Evolutionary conservation across 2,797 vertebrate species (phyloP), one percentile per base, ranked within the genome.

Genomic region (Hypotaenidia philippensis): DNA sequence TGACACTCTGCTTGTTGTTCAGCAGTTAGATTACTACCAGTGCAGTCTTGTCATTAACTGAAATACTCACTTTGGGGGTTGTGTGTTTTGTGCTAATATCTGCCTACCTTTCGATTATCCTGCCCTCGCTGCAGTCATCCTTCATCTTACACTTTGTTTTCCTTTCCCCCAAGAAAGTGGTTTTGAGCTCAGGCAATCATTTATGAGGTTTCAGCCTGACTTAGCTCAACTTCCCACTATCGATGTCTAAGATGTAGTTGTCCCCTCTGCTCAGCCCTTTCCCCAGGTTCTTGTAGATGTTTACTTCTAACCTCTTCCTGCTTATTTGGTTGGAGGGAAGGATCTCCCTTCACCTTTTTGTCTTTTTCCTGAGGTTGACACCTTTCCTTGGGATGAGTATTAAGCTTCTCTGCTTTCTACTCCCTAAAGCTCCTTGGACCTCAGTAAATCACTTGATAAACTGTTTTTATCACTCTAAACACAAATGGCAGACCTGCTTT

Each of bases 401-500:
- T 14, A 32, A 64, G 4, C 5, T 65, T 63, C 7, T 64, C 10
- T 72, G 3, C 10, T 74, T 83, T 70, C 47, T 0, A 2, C 5
- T 82, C 19, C 5, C 5, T 38, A 27, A 44, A 55, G 34, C 3
- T 57, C 5, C 31, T 47, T 22, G 21, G 38, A 18, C 25, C 17
- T 32, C 38, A 52, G 50, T 22, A 59, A 60, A 25, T 50, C 15
- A 41, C 17, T 50, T 15, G 36, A 36, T 36, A 36, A 36, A 38
- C 25, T 11, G 3, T 23, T 47, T 60, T 60, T 44, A 29, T 61
- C 17, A 25, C 52, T 77, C 26, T 74, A 22, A 89, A 40, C 8
- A 20, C 0, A 1, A 80, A 18, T 32, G 19, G 6, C 4, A 52
- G 34, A 11, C 6, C 56, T 53, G 4, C 1, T 44, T 65, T 57